Evolutionary conservation across 2,113 vertebrate species (phyloP).

Genomic region (Mohoua ochrocephala): DNA sequence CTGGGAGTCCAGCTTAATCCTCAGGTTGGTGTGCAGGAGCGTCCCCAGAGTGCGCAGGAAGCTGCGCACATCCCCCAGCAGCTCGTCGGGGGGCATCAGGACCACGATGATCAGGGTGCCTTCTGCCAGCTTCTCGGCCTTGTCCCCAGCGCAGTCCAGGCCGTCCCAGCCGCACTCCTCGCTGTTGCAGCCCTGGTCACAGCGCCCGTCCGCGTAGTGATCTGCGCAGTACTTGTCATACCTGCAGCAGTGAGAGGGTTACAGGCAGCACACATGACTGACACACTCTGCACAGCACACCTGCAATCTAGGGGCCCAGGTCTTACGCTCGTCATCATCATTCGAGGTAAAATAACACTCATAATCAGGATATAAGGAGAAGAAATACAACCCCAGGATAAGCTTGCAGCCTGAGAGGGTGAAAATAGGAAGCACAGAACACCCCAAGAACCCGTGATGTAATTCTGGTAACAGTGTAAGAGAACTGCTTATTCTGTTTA

Average conservation of each 20-base stretch:
- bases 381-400: neutral
- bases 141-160: conserved; percentile 82
- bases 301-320: neutral
- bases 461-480: neutral
- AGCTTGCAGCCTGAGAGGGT: neutral
- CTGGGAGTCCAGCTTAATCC: conserved; percentile 79
- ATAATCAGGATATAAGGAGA: neutral
- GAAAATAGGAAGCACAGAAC: neutral
- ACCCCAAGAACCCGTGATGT: neutral
- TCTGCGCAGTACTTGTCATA: conserved; percentile 89
- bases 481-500: neutral
- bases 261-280: neutral
- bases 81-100: conserved; percentile 83
- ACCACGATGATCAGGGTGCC: conserved; percentile 89
- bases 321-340: neutral
- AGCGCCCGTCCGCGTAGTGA: conserved; percentile 83
- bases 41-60: conserved; percentile 86
- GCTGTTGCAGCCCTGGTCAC: conserved; percentile 88
- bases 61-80: conserved; percentile 79
- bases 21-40: conserved; percentile 86
- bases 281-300: neutral
- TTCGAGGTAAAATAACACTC: neutral
- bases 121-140: conserved; percentile 73
- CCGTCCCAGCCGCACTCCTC: conserved; percentile 94
- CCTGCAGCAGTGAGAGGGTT: conserved; percentile 49